Base-by-base conservation (phyloP, 2,113 vertebrate genomes). In the Calcarius ornatus region DNA sequence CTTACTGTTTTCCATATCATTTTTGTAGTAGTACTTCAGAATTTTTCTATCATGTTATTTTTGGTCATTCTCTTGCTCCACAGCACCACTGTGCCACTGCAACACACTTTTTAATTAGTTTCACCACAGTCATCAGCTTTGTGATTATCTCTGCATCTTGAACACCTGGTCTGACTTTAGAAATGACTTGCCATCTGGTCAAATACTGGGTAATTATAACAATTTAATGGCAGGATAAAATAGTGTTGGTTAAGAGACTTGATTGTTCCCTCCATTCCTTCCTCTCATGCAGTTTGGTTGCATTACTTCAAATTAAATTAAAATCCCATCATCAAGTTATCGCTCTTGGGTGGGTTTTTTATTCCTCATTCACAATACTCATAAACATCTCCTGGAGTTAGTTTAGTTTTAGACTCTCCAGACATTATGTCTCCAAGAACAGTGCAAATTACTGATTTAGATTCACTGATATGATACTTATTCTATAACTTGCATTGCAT, bases 141-240 rank as follows among this genome's bases (percentile, higher is more conserved):
- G 93, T 96, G 94, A 98, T 98, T 97, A 98, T 88, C 95, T 96
- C 92, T 80, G 94, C 97, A 94, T 98, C 96, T 97, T 94, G 91
- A 97, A 97, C 97, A 98, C 95, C 97, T 98, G 97, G 96, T 97
- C 95, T 72, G 91, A 97, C 95, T 97, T 97, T 90, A 94, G 94
- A 97, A 98, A 97, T 97, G 87, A 97, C 94, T 97, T 97, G 75
- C 98, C 98, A 98, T 97, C 98, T 98, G 98, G 97, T 92, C 94
- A 95, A 95, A 98, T 96, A 81, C 88, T 60, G 80, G 84, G 86
- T 97, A 97, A 98, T 98, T 98, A 97, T 96, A 97, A 93, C 93
- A 97, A 95, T 92, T 96, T 97, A 97, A 97, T 96, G 96, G 86
- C 76, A 88, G 90, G 81, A 92, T 94, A 94, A 97, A 97, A 95